Base-by-base conservation (phyloP, 2,797 vertebrate genomes). In the Psittacula derbiana region DNA sequence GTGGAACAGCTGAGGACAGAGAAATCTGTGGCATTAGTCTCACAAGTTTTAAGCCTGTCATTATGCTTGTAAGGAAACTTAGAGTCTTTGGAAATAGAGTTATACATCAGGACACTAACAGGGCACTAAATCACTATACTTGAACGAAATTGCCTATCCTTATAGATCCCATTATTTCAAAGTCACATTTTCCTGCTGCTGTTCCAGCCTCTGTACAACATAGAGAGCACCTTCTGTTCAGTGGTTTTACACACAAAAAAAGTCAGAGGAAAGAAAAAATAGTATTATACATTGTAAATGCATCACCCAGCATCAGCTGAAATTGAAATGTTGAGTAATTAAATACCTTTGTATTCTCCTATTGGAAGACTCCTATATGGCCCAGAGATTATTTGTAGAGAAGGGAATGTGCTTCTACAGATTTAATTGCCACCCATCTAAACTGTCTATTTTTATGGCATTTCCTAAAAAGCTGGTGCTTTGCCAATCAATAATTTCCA, bases 71-170 rank as follows among this genome's bases (percentile, higher is more conserved):
- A 85, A 97, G 92, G 73, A 96, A 97, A 95, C 88, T 84, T 86
- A 70, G 0, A 0, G 89, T 92, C 90, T 91, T 92, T 88, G 85
- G 82, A 96, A 97, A 97, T 95, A 85, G 90, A 96, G 89, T 94
- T 91, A 94, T 93, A 96, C 80, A 95, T 93, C 96, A 96, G 94
- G 87, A 96, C 80, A 94, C 91, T 94, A 95, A 95, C 86, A 93
- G 92, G 89, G 94, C 91, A 92, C 91, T 97, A 97, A 97, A 97
- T 97, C 95, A 97, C 94, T 64, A 52, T 23, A 95, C 90, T 95
- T 97, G 93, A 97, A 96, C 11, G 28, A 93, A 97, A 96, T 92
- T 94, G 95, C 95, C 85, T 92, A 73, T 94, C 95, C 95, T 95
- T 93, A 92, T 60, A 92, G 88, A 96, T 90, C 64, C 87, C 90